Base-by-base conservation (phyloP, 2,797 vertebrate genomes). In the Microhierax caerulescens region DNA sequence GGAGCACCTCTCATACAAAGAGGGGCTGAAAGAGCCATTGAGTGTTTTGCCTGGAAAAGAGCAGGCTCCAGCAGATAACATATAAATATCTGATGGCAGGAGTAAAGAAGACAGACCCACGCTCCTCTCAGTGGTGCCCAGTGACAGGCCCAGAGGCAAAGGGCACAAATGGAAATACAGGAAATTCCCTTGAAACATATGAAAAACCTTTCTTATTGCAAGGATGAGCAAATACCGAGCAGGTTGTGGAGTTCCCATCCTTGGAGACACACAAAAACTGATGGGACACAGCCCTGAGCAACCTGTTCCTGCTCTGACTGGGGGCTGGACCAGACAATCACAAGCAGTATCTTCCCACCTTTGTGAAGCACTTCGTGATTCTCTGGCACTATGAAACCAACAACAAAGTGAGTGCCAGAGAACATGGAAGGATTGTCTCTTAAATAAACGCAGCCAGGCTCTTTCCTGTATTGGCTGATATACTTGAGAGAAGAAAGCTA, bases 311-410 rank as follows among this genome's bases (percentile, higher is more conserved):
- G n/a, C 63, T 57, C 43, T 36, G 36, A 34, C 18, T 5, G 24
- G 23, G 2, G 5, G 3, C 3, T 56, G 27, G 32, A 45, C 3
- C 5, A 4, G 39, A 12, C 0, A 1, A 32, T 16, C 2, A 1
- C 11, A 24, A 74, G 51, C 1, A 0, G 11, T 17, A 3, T 28
- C 20, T 48, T 27, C 48, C 51, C 21, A 39, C 8, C 39, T 41
- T 41, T 13, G 14, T 41, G 39, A 41, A 41, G 39, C 14, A 13
- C 13, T 20, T n/a, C 19, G 19, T 2, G 23, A 32, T 51, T 60
- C 43, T 64, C 15, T 10, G 2, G 19, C 23, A 53, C 48, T 57
- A 4, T 9, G 47, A 36, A 63, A 63, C 10, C 9, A 6, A 7
- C 15, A 54, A 41, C 51, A 87, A 70, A 67, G 3, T 0, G 1